These are phyloP conservation scores for Mormyrus proboscirostris DNA, from an alignment of 2,797 vertebrate species.

Conservation along the genomic window DNA sequence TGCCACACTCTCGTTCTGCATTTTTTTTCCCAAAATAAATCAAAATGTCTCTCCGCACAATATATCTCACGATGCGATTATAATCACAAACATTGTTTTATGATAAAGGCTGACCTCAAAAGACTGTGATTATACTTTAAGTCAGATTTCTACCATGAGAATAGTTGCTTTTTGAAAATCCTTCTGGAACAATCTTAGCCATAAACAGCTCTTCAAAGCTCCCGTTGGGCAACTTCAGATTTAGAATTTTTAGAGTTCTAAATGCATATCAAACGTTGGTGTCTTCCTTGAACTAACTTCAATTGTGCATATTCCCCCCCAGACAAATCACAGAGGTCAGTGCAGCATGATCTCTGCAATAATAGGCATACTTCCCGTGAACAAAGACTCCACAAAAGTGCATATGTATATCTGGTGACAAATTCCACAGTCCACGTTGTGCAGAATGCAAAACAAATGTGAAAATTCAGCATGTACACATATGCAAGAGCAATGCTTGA, in stretches of 20 bases:
- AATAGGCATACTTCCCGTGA: constrained; percentile 13
- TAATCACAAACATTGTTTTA: background rate
- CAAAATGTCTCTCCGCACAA: background rate
- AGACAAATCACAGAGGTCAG: background rate
- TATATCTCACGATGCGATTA: background rate
- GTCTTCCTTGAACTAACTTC: background rate
- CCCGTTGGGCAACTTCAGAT: background rate
- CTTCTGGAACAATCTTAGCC: background rate
- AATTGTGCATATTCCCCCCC: background rate
- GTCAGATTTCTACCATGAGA: background rate
- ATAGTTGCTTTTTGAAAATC: background rate
- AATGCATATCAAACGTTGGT: background rate
- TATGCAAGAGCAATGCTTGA: background rate
- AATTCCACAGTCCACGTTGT: background rate
- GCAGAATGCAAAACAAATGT: background rate
- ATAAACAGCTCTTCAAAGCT: background rate
- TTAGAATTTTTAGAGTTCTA: background rate
- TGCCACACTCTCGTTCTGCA: background rate
- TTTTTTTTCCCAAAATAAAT: background rate
- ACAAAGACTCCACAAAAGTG: background rate
- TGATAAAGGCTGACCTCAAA: background rate
- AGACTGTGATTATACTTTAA: background rate
- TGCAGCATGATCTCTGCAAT: background rate
- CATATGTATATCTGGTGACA: background rate
- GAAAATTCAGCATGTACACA: background rate